Evolutionary conservation across 2,113 vertebrate genomes (phyloP).

Genomic region (Procapra przewalskii): DNA sequence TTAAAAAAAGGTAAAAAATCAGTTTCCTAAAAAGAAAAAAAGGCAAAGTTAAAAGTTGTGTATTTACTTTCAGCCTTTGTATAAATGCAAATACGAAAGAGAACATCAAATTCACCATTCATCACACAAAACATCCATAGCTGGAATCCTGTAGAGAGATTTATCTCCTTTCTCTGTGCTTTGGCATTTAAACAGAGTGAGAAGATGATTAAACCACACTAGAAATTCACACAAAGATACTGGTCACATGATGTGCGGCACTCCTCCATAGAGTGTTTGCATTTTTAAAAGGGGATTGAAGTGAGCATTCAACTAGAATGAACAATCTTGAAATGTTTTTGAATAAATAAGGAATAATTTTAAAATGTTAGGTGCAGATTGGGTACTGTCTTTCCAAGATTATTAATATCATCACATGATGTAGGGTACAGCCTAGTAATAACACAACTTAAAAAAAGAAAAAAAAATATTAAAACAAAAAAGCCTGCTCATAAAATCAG

Average conservation of each 20-base stretch:
- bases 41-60: neutral
- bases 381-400: neutral
- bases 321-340: neutral
- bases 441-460: neutral
- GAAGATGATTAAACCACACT: neutral
- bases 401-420: neutral
- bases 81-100: neutral
- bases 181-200: conserved; percentile 27
- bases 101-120: neutral
- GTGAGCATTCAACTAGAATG: neutral
- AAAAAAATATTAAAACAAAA: conserved; percentile 10
- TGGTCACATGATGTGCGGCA: neutral
- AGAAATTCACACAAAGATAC: neutral
- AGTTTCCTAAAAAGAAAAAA: neutral
- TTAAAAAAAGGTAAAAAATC: neutral
- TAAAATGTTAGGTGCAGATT: neutral
- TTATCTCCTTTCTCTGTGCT: conserved; percentile 1
- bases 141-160: neutral
- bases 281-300: neutral
- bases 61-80: neutral
- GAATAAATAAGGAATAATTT: neutral
- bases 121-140: neutral
- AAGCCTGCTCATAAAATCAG: neutral
- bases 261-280: neutral
- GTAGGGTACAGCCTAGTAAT: neutral